Base-by-base conservation (phyloP, 2,113 vertebrate genomes). In the Grallaria varia region DNA sequence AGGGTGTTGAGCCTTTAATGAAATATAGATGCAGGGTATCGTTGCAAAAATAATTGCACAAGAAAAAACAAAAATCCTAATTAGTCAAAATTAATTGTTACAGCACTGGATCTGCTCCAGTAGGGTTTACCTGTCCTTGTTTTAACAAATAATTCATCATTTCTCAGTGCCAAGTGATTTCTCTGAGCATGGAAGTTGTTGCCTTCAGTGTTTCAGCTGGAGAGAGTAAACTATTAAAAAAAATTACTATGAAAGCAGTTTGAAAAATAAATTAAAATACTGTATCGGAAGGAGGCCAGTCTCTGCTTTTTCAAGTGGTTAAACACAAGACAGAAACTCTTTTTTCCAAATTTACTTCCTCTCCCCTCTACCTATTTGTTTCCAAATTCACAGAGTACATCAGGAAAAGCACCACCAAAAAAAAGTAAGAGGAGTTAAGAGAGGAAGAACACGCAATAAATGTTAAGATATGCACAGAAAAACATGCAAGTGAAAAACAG, bases 381-480 rank as follows among this genome's bases (percentile, higher is more conserved):
- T 78, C 60, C 73, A 67, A 72, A 33, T 10, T 92, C 71, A 17
- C 25, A 73, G 27, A 64, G 28, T 55, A 81, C 60, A 35, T 16
- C 28, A 78, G 31, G 44, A 81, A 93, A 94, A 93, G 35, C 35
- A 87, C 4, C 37, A 73, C 40, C 0, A 0, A 40, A 58, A 86
- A 55, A 68, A 94, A 87, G 25, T 8, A 84, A 40, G 5, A 92
- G 30, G 30, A 81, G 18, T 37, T 53, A 66, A 79, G 78, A 89
- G 35, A 82, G 31, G 28, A 82, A 82, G 40, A 85, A 66, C 16
- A 69, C 0, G 0, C 49, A 87, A 63, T 11, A 89, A 77, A 93
- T 91, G 49, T 60, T 93, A 85, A 93, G 63, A 84, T 85, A 91
- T 42, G 66, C 75, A 87, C 33, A 84, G 71, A 55, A 96, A 95